A percentile compares a stretch with the other conserved stretches of the same genome.
Evolutionary conservation across 1,140 invertebrate genomes (phyloP).

Genomic region (Brachionus manjavacas): DNA sequence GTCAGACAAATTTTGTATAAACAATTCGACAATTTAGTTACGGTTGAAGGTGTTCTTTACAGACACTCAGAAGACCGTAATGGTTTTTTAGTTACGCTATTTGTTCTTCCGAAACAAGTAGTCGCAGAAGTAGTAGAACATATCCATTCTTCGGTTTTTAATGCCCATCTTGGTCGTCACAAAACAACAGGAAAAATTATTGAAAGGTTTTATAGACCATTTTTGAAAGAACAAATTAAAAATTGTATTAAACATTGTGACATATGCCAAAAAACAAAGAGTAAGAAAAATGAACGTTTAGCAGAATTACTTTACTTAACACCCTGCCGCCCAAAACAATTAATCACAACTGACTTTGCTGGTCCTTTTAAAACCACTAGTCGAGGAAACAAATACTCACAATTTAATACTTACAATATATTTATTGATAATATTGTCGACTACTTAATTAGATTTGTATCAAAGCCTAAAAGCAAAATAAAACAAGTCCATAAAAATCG

Average conservation of each 20-base stretch:
- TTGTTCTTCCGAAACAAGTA: not conserved
- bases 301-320: not conserved
- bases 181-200: not conserved
- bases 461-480: not conserved
- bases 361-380: not conserved
- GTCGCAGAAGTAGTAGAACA: not conserved
- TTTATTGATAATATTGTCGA: not conserved
- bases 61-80: not conserved
- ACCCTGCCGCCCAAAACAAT: not conserved
- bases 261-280: slow-evolving; percentile 16
- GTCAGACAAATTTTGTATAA: not conserved
- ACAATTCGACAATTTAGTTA: not conserved
- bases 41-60: not conserved
- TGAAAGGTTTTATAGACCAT: slow-evolving; percentile 1
- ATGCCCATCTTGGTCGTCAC: not conserved
- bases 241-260: not conserved
- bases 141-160: not conserved
- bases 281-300: not conserved
- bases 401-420: not conserved
- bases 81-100: not conserved
- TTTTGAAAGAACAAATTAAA: no score
- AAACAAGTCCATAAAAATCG: not conserved
- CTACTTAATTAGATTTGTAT: not conserved
- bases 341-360: not conserved
- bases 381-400: not conserved